phyloP scores from a whole-genome alignment of 2,797 vertebrate genomes.

The Euphonia xanthogaster region DNA sequence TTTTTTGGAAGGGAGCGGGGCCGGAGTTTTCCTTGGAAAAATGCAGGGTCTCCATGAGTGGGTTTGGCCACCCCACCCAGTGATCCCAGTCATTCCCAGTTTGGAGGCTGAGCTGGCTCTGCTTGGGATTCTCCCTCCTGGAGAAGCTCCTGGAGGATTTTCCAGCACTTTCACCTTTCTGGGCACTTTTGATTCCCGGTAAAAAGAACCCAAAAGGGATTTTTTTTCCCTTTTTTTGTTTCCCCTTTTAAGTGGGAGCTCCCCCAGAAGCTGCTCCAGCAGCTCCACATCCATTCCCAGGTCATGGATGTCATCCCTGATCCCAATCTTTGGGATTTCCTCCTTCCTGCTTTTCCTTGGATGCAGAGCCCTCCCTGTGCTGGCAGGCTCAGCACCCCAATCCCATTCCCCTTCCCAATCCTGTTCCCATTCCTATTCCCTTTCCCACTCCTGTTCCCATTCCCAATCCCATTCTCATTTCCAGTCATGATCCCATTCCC shows the following conservation, averaged over 20 bases:
- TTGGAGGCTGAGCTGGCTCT: not conserved
- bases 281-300: not conserved
- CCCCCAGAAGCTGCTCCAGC: not conserved
- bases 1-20: not conserved
- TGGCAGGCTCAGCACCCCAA: not conserved
- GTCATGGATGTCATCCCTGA: not conserved
- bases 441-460: no score
- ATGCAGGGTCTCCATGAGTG: fast-evolving
- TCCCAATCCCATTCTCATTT: not conserved
- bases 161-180: not conserved
- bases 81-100: not conserved
- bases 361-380: not conserved
- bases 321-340: not conserved
- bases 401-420: not conserved
- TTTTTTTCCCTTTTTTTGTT: not conserved
- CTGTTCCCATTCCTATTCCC: fast-evolving
- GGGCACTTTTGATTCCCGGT: not conserved
- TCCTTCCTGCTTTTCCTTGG: not conserved
- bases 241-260: not conserved
- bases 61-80: not conserved
- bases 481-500: not conserved
- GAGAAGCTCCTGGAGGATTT: not conserved
- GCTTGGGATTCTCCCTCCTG: not conserved
- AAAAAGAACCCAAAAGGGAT: no score
- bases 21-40: not conserved